Evolutionary conservation across 2,888 invertebrate genomes (phyloP).

Genomic region (Drosophila seclusa): DNA sequence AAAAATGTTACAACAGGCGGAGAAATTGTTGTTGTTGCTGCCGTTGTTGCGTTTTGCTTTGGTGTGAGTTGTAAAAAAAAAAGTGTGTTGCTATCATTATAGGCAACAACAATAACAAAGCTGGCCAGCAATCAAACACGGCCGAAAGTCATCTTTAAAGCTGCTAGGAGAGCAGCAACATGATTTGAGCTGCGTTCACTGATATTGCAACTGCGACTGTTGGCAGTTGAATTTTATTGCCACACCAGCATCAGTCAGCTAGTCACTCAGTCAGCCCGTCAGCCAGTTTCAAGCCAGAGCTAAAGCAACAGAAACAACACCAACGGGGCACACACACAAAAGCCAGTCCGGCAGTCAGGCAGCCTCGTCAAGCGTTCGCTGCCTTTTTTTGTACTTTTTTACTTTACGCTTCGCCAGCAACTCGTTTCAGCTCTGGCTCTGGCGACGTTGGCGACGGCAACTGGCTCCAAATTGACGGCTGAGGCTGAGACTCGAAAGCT

Average conservation of each 20-base stretch:
- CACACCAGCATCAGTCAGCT: slow-evolving; percentile 67
- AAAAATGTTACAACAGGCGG: slow-evolving; percentile 55
- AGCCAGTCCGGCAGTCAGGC: slow-evolving; percentile 52
- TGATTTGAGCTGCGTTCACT: slow-evolving; percentile 62
- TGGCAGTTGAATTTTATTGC: slow-evolving; percentile 77
- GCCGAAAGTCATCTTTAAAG: slow-evolving; percentile 63
- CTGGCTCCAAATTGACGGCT: slow-evolving; percentile 78
- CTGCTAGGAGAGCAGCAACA: slow-evolving; percentile 48
- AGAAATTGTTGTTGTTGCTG: slow-evolving; percentile 59
- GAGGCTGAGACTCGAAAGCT: slow-evolving; percentile 74
- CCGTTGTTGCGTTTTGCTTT: slow-evolving; percentile 25
- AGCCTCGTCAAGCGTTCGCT: slow-evolving; percentile 53
- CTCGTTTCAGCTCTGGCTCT: slow-evolving; percentile 68
- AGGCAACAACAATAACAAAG: slow-evolving; percentile 47
- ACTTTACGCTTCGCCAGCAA: slow-evolving; percentile 77
- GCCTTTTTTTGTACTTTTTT: slow-evolving; percentile 30
- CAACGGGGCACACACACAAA: slow-evolving; percentile 49
- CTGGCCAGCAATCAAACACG: slow-evolving; percentile 54
- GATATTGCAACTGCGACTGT: slow-evolving; percentile 57
- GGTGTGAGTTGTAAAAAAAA: slow-evolving; percentile 36
- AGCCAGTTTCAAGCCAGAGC: slow-evolving; percentile 34
- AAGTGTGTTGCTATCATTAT: slow-evolving; percentile 71
- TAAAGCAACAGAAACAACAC: neutral
- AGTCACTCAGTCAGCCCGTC: slow-evolving; percentile 23
- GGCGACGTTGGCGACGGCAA: slow-evolving; percentile 31